Percentiles rank a stretch among this genome's conserved stretches.
phyloP scores from a whole-genome alignment of 2,888 invertebrate genomes.

The Globia sparganii region DNA sequence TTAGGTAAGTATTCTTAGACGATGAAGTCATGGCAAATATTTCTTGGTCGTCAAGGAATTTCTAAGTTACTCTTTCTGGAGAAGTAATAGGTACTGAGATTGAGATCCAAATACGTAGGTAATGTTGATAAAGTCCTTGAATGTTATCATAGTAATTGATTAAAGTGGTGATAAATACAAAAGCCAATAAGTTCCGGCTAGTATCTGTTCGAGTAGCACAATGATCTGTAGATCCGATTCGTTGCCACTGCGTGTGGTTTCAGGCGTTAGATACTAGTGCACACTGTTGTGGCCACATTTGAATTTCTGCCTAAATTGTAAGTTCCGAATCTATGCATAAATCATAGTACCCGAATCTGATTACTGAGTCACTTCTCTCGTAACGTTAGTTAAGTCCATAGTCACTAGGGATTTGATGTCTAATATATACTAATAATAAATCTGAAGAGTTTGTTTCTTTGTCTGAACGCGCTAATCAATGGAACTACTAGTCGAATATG shows the following conservation, averaged over 20 bases:
- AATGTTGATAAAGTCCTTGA: not conserved
- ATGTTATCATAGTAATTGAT: not conserved
- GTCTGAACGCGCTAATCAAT: not conserved
- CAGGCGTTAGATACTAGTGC: slow-evolving; percentile 16
- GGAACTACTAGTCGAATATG: not conserved
- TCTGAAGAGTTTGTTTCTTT: not conserved
- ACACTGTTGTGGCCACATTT: slow-evolving; percentile 16
- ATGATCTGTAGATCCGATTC: slow-evolving; percentile 17
- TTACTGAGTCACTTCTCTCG: not conserved
- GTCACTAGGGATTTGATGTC: not conserved
- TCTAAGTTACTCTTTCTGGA: not conserved
- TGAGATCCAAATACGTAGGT: not conserved
- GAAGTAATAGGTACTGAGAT: not conserved
- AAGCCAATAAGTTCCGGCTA: not conserved
- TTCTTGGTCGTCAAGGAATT: not conserved
- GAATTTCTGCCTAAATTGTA: slow-evolving; percentile 25
- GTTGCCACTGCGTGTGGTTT: slow-evolving; percentile 22
- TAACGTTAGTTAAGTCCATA: not conserved
- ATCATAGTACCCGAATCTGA: slow-evolving; percentile 3
- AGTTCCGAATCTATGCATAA: not conserved
- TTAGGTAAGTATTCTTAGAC: not conserved
- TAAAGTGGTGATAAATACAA: not conserved
- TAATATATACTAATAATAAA: not conserved
- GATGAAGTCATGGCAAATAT: not conserved
- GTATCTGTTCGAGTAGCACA: slow-evolving; percentile 8